A percentile compares a stretch with the other conserved stretches of the same genome.
Conservation (phyloP, 2,113 vertebrate genomes). For the Penelope pileata region DNA sequence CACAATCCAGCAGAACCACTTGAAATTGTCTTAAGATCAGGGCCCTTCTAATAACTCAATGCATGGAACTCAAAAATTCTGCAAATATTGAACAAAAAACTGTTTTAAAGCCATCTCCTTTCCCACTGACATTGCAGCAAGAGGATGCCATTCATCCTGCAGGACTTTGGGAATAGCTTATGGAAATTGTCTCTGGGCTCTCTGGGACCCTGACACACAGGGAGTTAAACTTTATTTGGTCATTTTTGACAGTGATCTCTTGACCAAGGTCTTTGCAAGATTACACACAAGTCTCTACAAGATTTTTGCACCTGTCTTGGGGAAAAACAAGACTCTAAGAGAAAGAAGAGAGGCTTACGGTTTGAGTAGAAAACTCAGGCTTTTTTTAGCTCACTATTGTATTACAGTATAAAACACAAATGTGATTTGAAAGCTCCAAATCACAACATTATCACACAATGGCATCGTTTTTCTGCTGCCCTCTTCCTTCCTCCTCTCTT, state of each 20-base stretch:
- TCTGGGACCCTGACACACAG: not conserved
- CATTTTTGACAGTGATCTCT: rapidly evolving
- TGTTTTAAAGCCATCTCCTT: not conserved
- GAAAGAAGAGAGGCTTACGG: not conserved
- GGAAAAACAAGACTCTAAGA: not conserved
- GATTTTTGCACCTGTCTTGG: not conserved
- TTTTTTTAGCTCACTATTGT: not conserved
- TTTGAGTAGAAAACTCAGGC: not conserved
- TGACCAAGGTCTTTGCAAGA: not conserved
- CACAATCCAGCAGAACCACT: not conserved
- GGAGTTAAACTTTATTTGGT: rapidly evolving
- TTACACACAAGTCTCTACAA: not conserved
- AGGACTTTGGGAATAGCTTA: not conserved
- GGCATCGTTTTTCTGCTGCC: not conserved
- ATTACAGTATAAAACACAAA: not conserved
- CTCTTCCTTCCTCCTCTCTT: constrained; percentile 14
- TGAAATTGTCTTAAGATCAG: too few species aligned
- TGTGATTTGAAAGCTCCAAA: not conserved
- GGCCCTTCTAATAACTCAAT: not conserved
- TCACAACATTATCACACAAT: not conserved
- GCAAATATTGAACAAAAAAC: not conserved
- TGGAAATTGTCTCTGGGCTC: not conserved
- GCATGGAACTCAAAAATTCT: not conserved
- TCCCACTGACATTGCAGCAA: not conserved
- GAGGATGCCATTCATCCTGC: rapidly evolving